Conservation (phyloP, 2,113 vertebrate species). For the Pionites leucogaster region DNA sequence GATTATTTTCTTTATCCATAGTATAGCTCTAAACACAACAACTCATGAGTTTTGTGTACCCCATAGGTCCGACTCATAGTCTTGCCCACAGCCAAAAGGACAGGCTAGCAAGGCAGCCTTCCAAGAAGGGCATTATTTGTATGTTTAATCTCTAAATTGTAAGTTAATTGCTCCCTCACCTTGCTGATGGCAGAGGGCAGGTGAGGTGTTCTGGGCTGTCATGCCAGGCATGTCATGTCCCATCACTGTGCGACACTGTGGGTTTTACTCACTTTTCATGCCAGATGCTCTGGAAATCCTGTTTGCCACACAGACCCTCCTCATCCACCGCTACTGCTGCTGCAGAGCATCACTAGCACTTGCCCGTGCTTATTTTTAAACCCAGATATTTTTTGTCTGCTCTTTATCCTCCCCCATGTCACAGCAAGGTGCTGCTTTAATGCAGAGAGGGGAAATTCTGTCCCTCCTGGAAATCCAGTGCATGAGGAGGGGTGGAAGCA, state of each 20-base stretch:
- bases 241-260: rapidly evolving
- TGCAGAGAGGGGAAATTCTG: background rate
- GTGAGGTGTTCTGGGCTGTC: background rate
- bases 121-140: background rate
- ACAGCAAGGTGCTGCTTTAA: background rate
- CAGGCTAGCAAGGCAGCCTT: background rate
- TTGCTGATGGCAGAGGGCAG: background rate
- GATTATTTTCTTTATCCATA: no score
- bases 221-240: background rate
- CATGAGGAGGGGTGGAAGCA: background rate
- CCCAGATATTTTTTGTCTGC: background rate
- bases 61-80: background rate
- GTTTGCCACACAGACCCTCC: background rate
- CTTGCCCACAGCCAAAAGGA: background rate
- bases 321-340: background rate
- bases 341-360: background rate
- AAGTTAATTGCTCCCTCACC: background rate
- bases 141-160: background rate
- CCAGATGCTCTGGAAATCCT: background rate
- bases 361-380: background rate
- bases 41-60: background rate
- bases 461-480: background rate
- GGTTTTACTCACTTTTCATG: background rate
- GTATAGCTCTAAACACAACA: background rate
- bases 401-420: background rate